Evolutionary conservation across 2,113 vertebrate species (phyloP).

Genomic region (Pterocles gutturalis): DNA sequence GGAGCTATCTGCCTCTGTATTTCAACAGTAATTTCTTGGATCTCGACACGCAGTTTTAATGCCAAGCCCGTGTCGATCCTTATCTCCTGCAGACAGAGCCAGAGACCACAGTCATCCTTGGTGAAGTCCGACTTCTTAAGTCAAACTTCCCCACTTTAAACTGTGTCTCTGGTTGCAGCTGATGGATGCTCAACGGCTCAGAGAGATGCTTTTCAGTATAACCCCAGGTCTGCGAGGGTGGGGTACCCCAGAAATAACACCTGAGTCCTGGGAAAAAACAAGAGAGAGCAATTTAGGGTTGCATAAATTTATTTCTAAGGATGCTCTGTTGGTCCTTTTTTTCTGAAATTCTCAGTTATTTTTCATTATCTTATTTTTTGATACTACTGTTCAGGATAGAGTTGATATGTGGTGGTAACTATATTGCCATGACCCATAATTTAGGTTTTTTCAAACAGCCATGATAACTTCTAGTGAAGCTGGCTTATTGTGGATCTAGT

Average conservation of each 20-base stretch:
- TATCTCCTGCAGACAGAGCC: neutral
- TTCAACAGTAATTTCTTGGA: neutral
- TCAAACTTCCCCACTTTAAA: neutral
- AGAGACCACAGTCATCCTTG: neutral
- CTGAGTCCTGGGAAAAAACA: fast-evolving
- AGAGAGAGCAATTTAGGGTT: neutral
- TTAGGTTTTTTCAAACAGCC: neutral
- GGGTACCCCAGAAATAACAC: neutral
- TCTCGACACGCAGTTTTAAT: neutral
- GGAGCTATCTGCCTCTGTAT: neutral
- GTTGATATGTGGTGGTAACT: no score
- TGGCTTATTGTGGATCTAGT: neutral
- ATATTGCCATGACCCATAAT: neutral
- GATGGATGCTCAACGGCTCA: neutral
- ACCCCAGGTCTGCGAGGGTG: neutral
- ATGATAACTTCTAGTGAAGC: neutral
- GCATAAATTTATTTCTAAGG: neutral
- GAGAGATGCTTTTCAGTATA: fast-evolving
- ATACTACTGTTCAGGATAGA: neutral
- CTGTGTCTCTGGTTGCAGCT: neutral
- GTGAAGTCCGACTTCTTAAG: neutral
- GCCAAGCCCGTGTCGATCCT: neutral
- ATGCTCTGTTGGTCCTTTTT: no score
- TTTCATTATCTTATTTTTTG: neutral
- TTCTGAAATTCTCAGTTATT: neutral